Conservation (phyloP, 2,888 invertebrate genomes). For the Stenodema calcarata region DNA sequence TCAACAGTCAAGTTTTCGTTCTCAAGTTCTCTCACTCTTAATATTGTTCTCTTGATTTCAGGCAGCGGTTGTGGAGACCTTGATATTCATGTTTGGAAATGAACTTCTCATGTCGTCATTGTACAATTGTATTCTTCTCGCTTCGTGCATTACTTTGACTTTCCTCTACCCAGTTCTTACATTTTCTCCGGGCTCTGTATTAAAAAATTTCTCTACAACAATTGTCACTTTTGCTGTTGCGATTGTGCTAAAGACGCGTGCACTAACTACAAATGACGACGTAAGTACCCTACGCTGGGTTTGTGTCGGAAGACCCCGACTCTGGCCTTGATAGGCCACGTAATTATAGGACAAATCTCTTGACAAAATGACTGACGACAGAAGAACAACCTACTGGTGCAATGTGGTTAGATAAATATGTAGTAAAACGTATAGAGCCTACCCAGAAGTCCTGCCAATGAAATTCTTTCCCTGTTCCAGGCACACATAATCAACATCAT, state of each 20-base stretch:
- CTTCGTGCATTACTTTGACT: constrained; percentile 56
- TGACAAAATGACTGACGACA: no score
- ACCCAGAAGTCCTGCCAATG: no score
- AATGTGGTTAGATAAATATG: no score
- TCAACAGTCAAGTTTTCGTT: no score
- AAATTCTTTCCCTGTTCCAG: constrained; percentile 62
- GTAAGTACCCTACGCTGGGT: constrained; percentile 58
- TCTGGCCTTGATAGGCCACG: no score
- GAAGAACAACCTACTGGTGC: no score
- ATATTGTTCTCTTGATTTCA: constrained; percentile 58
- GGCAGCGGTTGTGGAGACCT: constrained; percentile 61
- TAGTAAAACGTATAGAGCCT: no score
- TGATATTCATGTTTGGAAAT: constrained; percentile 67
- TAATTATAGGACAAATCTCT: no score
- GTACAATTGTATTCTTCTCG: constrained; percentile 58
- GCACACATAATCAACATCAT: constrained; percentile 77
- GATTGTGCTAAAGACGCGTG: constrained; percentile 63
- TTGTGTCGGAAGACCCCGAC: no score
- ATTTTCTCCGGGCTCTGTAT: constrained; percentile 23
- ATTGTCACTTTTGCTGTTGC: constrained; percentile 58
- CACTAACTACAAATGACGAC: constrained; percentile 60
- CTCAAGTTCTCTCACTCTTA: no score
- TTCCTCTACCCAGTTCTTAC: constrained; percentile 55
- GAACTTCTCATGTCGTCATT: constrained; percentile 67
- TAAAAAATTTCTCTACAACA: constrained; percentile 55